A percentile compares a stretch with the other conserved stretches of the same genome.
These are phyloP conservation scores for Leptopilina boulardi DNA, from an alignment of 1,140 invertebrate genomes.

Conservation along the genomic window DNA sequence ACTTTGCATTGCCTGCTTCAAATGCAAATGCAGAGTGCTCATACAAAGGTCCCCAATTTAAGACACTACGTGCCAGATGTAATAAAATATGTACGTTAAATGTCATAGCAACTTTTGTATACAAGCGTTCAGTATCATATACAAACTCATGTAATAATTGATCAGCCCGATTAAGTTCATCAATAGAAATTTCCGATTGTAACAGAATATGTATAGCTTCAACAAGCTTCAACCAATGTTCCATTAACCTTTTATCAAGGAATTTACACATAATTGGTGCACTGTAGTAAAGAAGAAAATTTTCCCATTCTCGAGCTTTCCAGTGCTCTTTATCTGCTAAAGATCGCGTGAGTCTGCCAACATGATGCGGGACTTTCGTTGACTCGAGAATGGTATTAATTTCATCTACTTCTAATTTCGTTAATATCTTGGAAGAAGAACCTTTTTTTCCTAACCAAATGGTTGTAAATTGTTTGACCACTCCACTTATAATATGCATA, in stretches of 20 bases:
- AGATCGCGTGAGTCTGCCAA: not conserved
- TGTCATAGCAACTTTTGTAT: conserved; percentile 26
- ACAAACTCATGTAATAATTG: conserved; percentile 37
- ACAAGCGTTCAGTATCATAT: conserved; percentile 33
- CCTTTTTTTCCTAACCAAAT: conserved; percentile 24
- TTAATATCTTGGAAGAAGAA: not conserved
- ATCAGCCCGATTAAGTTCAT: conserved; percentile 39
- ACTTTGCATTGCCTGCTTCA: conserved; percentile 37
- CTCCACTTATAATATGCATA: conserved; percentile 28
- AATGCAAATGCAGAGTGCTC: too few species aligned
- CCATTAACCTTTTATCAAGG: not conserved
- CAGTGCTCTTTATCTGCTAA: not conserved
- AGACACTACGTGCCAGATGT: conserved; percentile 27
- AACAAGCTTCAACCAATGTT: conserved; percentile 23
- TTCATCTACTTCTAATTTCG: not conserved
- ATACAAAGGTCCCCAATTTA: conserved; percentile 35
- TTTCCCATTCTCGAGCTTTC: not conserved
- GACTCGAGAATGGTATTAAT: not conserved
- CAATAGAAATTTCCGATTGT: conserved; percentile 25
- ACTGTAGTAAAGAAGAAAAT: too few species aligned
- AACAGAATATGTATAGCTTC: conserved; percentile 33
- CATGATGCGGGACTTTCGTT: not conserved
- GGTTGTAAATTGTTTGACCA: not conserved
- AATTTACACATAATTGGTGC: too few species aligned
- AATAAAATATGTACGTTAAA: conserved; percentile 38